phyloP scores from a whole-genome alignment of 1,140 invertebrate species.

The Platorchestia sp. region DNA sequence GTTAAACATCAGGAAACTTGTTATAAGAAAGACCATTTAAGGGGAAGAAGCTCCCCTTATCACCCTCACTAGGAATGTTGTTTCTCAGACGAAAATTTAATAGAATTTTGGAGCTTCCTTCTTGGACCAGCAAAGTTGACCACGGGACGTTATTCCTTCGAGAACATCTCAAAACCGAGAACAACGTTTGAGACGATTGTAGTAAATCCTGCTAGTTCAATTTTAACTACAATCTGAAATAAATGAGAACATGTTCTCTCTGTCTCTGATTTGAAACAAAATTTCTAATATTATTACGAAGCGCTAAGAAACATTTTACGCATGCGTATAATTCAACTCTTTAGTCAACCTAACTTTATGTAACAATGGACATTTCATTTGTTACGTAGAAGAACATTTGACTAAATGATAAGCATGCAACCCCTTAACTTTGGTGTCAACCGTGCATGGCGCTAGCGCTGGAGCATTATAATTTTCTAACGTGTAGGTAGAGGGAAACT shows the following conservation, averaged over 20 bases:
- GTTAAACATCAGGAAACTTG: constrained; percentile 51
- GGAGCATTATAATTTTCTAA: too few species aligned
- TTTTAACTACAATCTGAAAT: constrained; percentile 18
- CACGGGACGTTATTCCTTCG: not conserved
- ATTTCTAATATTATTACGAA: not conserved
- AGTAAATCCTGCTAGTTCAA: constrained; percentile 3
- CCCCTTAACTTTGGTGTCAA: too few species aligned
- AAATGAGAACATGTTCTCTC: not conserved
- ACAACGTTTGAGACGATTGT: not conserved
- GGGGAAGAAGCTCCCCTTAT: constrained; percentile 43
- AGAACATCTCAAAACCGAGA: not conserved
- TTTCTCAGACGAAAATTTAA: constrained; percentile 41
- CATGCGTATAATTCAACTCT: too few species aligned
- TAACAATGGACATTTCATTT: too few species aligned
- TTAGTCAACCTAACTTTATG: too few species aligned
- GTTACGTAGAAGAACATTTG: too few species aligned
- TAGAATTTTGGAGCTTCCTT: constrained; percentile 40
- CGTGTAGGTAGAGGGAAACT: too few species aligned
- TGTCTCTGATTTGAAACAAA: not conserved
- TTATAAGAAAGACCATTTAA: constrained; percentile 54
- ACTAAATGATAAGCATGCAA: too few species aligned
- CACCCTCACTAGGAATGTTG: constrained; percentile 53
- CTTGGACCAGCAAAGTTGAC: not conserved
- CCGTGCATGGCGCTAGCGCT: too few species aligned
- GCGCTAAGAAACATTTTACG: too few species aligned